A percentile compares a stretch with the other conserved stretches of the same genome.
Conservation (phyloP, 2,797 vertebrate species). For the Dicrostonyx torquatus region DNA sequence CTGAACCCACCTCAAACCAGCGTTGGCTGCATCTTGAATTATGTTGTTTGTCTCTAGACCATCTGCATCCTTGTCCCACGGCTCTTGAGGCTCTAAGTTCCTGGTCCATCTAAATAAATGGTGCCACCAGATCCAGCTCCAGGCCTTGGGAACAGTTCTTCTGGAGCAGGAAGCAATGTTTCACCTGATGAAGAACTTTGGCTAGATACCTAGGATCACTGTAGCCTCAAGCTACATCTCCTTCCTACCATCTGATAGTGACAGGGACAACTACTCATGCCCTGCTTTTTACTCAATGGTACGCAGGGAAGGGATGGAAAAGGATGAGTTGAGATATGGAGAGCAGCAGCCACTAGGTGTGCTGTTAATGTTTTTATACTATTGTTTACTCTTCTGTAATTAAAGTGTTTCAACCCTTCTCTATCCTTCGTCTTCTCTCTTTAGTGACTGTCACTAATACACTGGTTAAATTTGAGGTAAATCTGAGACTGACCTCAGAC, state of each 20-base stretch:
- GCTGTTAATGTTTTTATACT: slow-evolving; percentile 86
- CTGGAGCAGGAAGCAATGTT: slow-evolving; percentile 11
- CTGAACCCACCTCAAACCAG: slow-evolving; percentile 51
- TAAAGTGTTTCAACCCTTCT: slow-evolving; percentile 84
- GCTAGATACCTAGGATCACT: slow-evolving; percentile 19
- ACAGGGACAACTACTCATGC: slow-evolving; percentile 60
- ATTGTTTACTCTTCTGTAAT: slow-evolving; percentile 89
- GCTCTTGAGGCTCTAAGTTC: slow-evolving; percentile 24
- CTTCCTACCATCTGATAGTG: slow-evolving; percentile 36
- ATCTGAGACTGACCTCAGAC: background rate
- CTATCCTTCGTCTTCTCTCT: slow-evolving; percentile 13
- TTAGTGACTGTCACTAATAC: slow-evolving; percentile 2
- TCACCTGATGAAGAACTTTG: slow-evolving; percentile 27
- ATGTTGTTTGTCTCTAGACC: slow-evolving; percentile 9
- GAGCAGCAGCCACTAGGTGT: slow-evolving; percentile 63
- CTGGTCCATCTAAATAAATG: slow-evolving; percentile 41
- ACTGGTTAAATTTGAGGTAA: background rate
- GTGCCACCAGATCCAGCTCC: slow-evolving; percentile 26
- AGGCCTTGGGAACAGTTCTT: slow-evolving; percentile 52
- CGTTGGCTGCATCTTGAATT: slow-evolving; percentile 58
- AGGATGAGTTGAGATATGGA: slow-evolving; percentile 9
- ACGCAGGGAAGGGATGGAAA: slow-evolving; percentile 74
- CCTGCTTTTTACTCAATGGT: slow-evolving; percentile 83
- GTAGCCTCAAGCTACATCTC: slow-evolving; percentile 14
- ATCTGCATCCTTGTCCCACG: background rate